Evolutionary conservation across 2,797 vertebrate genomes (phyloP).

Genomic region (Anguilla pacifica): DNA sequence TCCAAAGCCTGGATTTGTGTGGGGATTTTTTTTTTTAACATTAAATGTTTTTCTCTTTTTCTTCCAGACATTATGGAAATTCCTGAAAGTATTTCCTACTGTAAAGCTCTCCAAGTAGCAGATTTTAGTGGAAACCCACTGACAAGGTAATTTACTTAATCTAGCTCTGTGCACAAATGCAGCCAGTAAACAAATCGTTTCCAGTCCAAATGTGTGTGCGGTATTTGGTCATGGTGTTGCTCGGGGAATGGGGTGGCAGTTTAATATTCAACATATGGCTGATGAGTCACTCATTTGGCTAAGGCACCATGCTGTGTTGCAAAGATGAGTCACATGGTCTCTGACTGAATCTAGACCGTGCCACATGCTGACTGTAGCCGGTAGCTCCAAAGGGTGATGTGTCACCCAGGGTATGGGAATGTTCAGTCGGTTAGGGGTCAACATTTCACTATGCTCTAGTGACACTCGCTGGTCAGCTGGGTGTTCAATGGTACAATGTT

Average conservation of each 20-base stretch:
- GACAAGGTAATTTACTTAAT: slow-evolving; percentile 79
- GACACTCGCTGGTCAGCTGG: too few species aligned
- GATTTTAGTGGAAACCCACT: slow-evolving; percentile 99
- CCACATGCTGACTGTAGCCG: not conserved
- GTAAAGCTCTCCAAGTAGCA: slow-evolving; percentile 94
- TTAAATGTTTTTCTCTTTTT: slow-evolving; percentile 29
- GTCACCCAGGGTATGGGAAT: not conserved
- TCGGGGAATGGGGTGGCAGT: not conserved
- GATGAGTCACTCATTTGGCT: not conserved
- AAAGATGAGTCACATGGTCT: not conserved
- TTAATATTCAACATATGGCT: not conserved
- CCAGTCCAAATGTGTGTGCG: not conserved
- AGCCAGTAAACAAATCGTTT: not conserved
- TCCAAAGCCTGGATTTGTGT: not conserved
- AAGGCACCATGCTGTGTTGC: not conserved
- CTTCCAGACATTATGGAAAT: slow-evolving; percentile 93
- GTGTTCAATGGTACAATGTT: not conserved
- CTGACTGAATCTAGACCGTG: not conserved
- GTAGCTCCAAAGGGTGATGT: not conserved
- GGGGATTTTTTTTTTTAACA: not conserved
- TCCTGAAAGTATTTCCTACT: slow-evolving; percentile 96
- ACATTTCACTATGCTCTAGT: too few species aligned
- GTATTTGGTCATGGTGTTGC: not conserved
- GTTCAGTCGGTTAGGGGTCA: too few species aligned
- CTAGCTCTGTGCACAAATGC: not conserved